A percentile compares a stretch with the other conserved stretches of the same genome.
These are phyloP conservation scores for Notarius quadriscutis DNA, from an alignment of 2,113 vertebrate genomes.

Conservation along the genomic window DNA sequence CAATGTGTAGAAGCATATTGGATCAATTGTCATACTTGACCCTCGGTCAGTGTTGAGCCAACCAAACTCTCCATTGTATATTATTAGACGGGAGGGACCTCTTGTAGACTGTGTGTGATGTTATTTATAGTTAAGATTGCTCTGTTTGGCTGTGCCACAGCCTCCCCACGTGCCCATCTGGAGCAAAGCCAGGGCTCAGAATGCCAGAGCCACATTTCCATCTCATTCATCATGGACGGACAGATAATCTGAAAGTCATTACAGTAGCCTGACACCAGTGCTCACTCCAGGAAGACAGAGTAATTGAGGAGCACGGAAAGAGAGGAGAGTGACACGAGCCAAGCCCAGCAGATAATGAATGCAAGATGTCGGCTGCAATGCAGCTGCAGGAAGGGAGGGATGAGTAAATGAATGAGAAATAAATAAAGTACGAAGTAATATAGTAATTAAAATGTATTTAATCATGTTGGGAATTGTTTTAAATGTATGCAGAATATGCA, in stretches of 20 bases:
- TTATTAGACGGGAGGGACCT: neutral
- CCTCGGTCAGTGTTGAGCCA: neutral
- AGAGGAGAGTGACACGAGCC: constrained; percentile 70
- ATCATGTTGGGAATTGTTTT: neutral
- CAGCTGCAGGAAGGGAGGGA: constrained; percentile 25
- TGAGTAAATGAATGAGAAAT: neutral
- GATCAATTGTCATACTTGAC: constrained; percentile 13
- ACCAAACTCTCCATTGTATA: neutral
- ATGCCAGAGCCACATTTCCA: constrained; percentile 76
- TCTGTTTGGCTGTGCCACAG: constrained; percentile 20
- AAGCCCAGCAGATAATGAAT: constrained; percentile 79
- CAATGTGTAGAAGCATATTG: neutral
- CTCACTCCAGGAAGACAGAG: constrained; percentile 76
- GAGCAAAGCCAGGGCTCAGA: constrained; percentile 51
- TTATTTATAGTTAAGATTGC: constrained; percentile 41
- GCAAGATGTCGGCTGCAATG: constrained; percentile 63
- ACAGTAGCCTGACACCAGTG: constrained; percentile 77
- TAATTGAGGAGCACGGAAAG: constrained; percentile 86
- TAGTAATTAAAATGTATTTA: neutral
- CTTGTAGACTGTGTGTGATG: neutral
- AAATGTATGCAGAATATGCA: neutral
- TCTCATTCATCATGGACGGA: constrained; percentile 87
- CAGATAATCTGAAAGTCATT: constrained; percentile 86
- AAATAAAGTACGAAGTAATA: neutral
- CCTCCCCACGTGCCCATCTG: constrained; percentile 59